A percentile compares a stretch with the other conserved stretches of the same genome.
phyloP scores from a whole-genome alignment of 2,888 invertebrate species.

The Parnassius glacialis region DNA sequence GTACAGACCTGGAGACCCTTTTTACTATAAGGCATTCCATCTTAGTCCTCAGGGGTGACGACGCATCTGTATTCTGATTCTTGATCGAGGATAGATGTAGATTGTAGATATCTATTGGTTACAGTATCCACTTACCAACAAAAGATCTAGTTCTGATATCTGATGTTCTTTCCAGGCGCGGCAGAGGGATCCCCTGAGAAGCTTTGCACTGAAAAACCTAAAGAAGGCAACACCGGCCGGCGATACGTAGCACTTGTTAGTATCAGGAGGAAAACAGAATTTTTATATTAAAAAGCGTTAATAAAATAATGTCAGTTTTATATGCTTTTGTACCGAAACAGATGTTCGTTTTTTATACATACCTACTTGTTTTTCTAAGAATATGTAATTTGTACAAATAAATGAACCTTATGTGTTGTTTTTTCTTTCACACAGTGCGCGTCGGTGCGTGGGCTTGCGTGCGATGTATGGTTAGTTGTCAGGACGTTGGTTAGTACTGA shows the following conservation, averaged over 20 bases:
- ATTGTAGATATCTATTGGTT: too few species aligned
- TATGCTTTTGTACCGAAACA: not conserved
- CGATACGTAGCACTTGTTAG: conserved; percentile 64
- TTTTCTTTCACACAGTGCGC: conserved; percentile 50
- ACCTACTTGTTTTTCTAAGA: conserved; percentile 5
- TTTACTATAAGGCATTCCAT: too few species aligned
- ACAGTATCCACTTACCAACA: too few species aligned
- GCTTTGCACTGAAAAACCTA: conserved; percentile 82
- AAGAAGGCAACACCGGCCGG: conserved; percentile 53
- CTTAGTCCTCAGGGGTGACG: too few species aligned
- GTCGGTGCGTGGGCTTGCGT: conserved; percentile 36
- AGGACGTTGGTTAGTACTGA: conserved; percentile 50
- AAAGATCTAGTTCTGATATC: too few species aligned
- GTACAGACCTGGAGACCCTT: too few species aligned
- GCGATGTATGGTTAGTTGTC: conserved; percentile 36
- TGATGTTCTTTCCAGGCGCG: conserved; percentile 72
- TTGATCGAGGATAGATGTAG: too few species aligned
- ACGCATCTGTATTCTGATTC: too few species aligned
- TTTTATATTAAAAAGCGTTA: conserved; percentile 13
- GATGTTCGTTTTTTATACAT: conserved; percentile 2
- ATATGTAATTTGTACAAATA: conserved; percentile 35
- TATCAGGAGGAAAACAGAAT: conserved; percentile 38
- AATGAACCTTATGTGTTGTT: conserved; percentile 43
- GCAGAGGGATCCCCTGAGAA: conserved; percentile 84
- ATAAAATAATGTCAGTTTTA: not conserved